Evolutionary conservation across 2,113 vertebrate genomes (phyloP), one percentile per base, ranked within the genome.

Genomic region (Erpornis zantholeuca): DNA sequence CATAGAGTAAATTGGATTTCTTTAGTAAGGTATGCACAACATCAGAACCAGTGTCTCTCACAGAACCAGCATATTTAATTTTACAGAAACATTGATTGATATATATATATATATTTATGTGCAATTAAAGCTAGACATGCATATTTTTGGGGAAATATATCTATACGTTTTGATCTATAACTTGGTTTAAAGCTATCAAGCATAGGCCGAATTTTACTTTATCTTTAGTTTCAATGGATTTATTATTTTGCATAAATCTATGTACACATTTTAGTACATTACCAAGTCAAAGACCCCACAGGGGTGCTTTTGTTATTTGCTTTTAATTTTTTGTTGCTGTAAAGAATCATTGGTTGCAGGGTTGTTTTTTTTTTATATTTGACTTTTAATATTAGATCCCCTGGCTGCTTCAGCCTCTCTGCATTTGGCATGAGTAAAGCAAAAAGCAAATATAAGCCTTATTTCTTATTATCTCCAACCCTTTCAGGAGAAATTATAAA

Each of bases 401-500:
- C 53, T 12, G 40, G 83, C 52, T 95, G 40, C 35, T 90, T 90
- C 42, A 70, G 45, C 54, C 45, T 91, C 33, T 90, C 53, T 76
- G 47, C 54, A 70, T 86, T 92, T 82, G 61, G 21, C 15, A 6
- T 38, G 45, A 40, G 22, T 40, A 94, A 96, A 96, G 44, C 47
- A 86, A 94, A 83, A 93, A 73, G 88, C 78, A 96, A 97, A 95
- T 69, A 90, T 36, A 81, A 90, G 63, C 89, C 77, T 95, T 80
- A 92, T 88, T 88, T 97, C 86, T 96, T 95, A 94, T 94, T 88
- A 95, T 94, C 82, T 89, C 82, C 71, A 95, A 81, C 68, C 82
- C n/a, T 91, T 86, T 59, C 31, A 73, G 82, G 47, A 90, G 66
- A 80, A 93, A 91, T 56, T 82, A 82, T 56, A 82, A 88, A 95